Base-by-base conservation (phyloP, 1,140 invertebrate species). In the Sogatella furcifera region DNA sequence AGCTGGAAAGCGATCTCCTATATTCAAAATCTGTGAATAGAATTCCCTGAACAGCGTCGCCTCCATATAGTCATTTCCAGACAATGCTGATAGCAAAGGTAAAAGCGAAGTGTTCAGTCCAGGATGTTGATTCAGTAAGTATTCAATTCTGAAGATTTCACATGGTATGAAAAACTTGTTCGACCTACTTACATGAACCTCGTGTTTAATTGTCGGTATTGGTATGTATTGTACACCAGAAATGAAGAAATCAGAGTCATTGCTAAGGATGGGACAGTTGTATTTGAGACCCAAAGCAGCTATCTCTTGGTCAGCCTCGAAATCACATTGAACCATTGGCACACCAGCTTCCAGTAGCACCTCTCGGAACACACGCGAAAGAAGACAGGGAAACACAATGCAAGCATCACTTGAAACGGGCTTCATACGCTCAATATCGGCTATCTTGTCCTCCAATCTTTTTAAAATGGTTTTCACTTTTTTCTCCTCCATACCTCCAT, bases 201-300 rank as follows among this genome's bases (percentile, higher is more conserved):
- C 38, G 13, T 64, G 68, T 28, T 84, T 77, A 0, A 92, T 70
- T 43, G 82, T 85, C 56, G 83, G 78, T 52, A 90, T 82, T 0
- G 89, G 88, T 61, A 95, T 88, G 68, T 92, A 93, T 2, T 80
- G 69, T 1, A 90, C 79, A 73, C 90, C 85, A 72, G 86, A 92
- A 55, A 95, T 85, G 70, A 84, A 94, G 76, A 93, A 96, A 77
- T 96, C 93, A 1, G 91, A 95, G 72, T 96, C 93, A 65, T 86
- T 87, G 69, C 89, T 93, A 0, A 96, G 67, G 10, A 95, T 82
- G 5, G 92, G 92, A 67, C 90, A 94, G 34, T 86, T 76, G 5
- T 92, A 75, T 55, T 81, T 75, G 63, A 82, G 81, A 0, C 90
- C 88, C 56, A 95, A 67, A 0, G 83, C 81, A 2, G 89, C 89